Conservation (phyloP, 2,113 vertebrate genomes). For the Naja naja region DNA sequence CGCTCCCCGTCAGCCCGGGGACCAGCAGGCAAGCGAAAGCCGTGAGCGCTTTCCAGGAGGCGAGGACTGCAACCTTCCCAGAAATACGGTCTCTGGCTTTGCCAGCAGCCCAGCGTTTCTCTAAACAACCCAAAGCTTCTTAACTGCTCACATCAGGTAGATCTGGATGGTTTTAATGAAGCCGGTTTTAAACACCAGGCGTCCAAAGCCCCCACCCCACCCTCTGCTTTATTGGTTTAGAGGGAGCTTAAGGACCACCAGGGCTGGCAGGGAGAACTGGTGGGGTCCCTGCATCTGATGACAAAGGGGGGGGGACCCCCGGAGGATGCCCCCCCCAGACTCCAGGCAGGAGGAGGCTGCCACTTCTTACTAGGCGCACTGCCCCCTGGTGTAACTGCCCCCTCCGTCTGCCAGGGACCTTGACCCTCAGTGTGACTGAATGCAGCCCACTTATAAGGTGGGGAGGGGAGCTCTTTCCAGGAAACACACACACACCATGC, state of each 20-base stretch:
- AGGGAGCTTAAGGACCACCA: background rate
- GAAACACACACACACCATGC: background rate
- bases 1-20: rapidly evolving
- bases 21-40: constrained; percentile 7
- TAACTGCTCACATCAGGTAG: constrained; percentile 22
- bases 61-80: constrained; percentile 11
- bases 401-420: background rate
- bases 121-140: constrained; percentile 14
- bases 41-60: background rate
- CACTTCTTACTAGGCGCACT: background rate
- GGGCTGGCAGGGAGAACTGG: background rate
- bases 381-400: background rate
- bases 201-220: background rate
- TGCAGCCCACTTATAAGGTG: background rate
- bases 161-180: constrained; percentile 20
- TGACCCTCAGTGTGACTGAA: background rate
- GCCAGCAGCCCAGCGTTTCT: constrained; percentile 3
- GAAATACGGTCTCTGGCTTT: background rate
- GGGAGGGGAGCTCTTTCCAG: background rate
- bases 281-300: background rate
- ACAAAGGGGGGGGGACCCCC: background rate
- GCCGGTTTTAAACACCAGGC: constrained; percentile 25
- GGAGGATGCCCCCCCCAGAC: rapidly evolving
- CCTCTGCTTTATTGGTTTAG: background rate
- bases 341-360: background rate